Conservation (phyloP, 2,888 invertebrate species). For the Eristalis arbustorum region DNA sequence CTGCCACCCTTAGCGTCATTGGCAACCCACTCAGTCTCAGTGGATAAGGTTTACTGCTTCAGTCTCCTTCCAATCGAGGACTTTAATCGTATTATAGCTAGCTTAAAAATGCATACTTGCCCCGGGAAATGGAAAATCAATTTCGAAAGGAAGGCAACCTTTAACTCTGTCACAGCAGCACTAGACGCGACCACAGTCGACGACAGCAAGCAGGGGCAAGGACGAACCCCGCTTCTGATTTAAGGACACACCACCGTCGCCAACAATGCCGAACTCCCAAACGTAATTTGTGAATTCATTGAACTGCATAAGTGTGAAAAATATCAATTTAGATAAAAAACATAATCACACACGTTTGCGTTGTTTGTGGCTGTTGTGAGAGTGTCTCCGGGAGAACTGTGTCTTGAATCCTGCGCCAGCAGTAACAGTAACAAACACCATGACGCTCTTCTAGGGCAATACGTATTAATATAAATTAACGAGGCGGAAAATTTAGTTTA, state of each 20-base stretch:
- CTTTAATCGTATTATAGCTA: constrained; percentile 56
- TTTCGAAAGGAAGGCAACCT: constrained; percentile 49
- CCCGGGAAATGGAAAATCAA: constrained; percentile 69
- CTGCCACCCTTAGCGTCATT: not conserved
- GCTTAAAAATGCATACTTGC: constrained; percentile 54
- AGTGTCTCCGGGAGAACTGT: constrained; percentile 3
- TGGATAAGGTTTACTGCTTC: constrained; percentile 1
- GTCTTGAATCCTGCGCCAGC: constrained; percentile 35
- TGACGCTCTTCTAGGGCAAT: constrained; percentile 72
- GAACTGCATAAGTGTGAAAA: constrained; percentile 81
- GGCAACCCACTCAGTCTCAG: not conserved
- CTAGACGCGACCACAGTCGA: constrained; percentile 46
- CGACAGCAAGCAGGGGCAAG: constrained; percentile 15
- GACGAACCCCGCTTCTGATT: constrained; percentile 13
- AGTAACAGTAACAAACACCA: constrained; percentile 49
- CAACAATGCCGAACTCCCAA: constrained; percentile 77
- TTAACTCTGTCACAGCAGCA: constrained; percentile 57
- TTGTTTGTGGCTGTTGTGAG: not conserved
- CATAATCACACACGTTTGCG: constrained; percentile 32
- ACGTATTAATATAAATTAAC: constrained; percentile 81
- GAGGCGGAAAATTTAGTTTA: constrained; percentile 81
- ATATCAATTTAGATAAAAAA: constrained; percentile 80
- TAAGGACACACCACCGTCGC: constrained; percentile 63
- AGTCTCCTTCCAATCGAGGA: constrained; percentile 15
- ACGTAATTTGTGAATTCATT: constrained; percentile 80